Conservation (phyloP, 35 echinoderm and acorn worm species). For the Diadema setosum region DNA sequence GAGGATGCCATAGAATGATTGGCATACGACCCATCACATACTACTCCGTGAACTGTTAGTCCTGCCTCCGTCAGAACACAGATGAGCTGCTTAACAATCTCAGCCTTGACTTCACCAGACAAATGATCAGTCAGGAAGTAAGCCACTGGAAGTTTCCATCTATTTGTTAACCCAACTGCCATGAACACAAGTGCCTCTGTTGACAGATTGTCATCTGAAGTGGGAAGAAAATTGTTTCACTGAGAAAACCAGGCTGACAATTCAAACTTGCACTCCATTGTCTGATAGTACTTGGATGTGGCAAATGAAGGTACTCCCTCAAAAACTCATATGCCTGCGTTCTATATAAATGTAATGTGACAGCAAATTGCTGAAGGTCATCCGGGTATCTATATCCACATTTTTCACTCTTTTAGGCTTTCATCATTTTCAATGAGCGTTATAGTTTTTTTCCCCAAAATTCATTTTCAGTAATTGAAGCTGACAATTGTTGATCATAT, state of each 20-base stretch:
- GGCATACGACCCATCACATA: conserved; percentile 55
- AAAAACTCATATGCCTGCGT: conserved; percentile 30
- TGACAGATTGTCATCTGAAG: conserved; percentile 27
- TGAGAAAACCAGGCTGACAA: conserved; percentile 55
- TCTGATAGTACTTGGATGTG: conserved; percentile 42
- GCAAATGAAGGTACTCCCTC: conserved; percentile 12
- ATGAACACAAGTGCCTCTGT: conserved; percentile 68
- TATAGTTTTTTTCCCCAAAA: conserved; percentile 20
- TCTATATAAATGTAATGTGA: conserved; percentile 55
- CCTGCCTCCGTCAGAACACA: too few relatives aligned
- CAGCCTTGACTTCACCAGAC: too few relatives aligned
- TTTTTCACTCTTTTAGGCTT: conserved; percentile 25
- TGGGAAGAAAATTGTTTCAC: conserved; percentile 30
- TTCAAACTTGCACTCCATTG: conserved; percentile 46
- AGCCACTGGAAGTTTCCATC: conserved; percentile 52
- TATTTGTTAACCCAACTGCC: conserved; percentile 46
- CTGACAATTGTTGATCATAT: conserved; percentile 22
- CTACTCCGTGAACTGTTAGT: conserved; percentile 48
- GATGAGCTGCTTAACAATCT: too few relatives aligned
- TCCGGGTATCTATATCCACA: conserved; percentile 49
- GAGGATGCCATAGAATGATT: conserved; percentile 39
- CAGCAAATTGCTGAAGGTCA: conserved; percentile 37
- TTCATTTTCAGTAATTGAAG: conserved; percentile 20
- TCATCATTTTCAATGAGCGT: conserved; percentile 65
- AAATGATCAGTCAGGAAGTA: conserved; percentile 57